phyloP scores from a whole-genome alignment of 2,888 invertebrate species.

The Platycnemis pennipes region DNA sequence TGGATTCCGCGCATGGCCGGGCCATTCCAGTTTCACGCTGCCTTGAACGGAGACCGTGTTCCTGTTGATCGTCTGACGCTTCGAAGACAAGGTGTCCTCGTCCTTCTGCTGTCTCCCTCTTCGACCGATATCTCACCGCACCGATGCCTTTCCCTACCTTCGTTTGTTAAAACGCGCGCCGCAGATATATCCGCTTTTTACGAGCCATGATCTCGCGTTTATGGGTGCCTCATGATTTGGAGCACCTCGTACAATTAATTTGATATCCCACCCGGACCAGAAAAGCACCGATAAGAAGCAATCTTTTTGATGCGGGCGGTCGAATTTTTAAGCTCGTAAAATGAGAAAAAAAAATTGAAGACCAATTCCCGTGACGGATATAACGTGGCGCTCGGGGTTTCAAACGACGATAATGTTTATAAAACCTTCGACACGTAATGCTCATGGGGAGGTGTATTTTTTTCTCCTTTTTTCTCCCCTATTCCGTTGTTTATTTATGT shows the following conservation, averaged over 20 bases:
- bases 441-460: not conserved
- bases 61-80: too few species aligned
- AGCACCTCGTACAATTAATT: not conserved
- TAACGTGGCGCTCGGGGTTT: not conserved
- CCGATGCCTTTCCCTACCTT: too few species aligned
- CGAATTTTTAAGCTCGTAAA: conserved; percentile 20
- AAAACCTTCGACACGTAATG: conserved; percentile 12
- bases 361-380: not conserved
- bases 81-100: too few species aligned
- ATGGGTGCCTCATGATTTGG: not conserved
- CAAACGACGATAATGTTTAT: conserved; percentile 3
- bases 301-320: not conserved
- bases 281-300: too few species aligned
- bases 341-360: not conserved
- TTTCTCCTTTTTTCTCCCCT: too few species aligned
- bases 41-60: not conserved
- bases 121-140: not conserved
- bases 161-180: not conserved
- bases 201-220: not conserved
- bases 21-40: not conserved
- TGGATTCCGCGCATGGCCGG: not conserved
- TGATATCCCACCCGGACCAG: not conserved
- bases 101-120: too few species aligned
- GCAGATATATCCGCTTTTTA: not conserved
- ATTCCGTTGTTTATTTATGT: too few species aligned